Evolutionary conservation across 2,797 vertebrate species (phyloP).

Genomic region (Mus minutoides): DNA sequence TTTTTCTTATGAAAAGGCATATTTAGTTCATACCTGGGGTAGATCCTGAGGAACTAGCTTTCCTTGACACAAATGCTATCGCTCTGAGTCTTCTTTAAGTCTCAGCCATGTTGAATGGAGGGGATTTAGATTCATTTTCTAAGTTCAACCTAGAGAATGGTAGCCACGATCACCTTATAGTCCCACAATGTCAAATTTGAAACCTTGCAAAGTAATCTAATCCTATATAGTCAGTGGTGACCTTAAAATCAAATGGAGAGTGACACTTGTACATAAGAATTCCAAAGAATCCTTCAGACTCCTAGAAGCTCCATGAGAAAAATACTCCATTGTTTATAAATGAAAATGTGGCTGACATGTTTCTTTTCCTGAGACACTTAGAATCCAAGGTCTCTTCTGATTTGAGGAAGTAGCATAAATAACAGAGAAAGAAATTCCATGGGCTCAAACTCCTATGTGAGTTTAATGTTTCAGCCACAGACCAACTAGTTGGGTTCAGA

Average conservation of each 20-base stretch:
- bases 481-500: not conserved
- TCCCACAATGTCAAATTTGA: not conserved
- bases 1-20: not conserved
- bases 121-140: not conserved
- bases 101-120: not conserved
- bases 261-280: constrained; percentile 14
- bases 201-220: not conserved
- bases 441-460: not conserved
- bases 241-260: not conserved
- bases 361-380: not conserved
- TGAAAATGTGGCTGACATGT: not conserved
- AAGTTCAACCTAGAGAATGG: not conserved
- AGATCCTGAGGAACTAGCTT: not conserved
- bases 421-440: not conserved
- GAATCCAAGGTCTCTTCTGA: not conserved
- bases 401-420: not conserved
- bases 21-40: not conserved
- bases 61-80: not conserved
- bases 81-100: not conserved
- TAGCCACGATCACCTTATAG: not conserved
- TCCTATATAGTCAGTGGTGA: not conserved
- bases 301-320: not conserved
- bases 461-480: not conserved
- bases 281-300: not conserved
- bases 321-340: not conserved